Evolutionary conservation across 2,113 vertebrate genomes (phyloP).

Genomic region (Amia ocellicauda): DNA sequence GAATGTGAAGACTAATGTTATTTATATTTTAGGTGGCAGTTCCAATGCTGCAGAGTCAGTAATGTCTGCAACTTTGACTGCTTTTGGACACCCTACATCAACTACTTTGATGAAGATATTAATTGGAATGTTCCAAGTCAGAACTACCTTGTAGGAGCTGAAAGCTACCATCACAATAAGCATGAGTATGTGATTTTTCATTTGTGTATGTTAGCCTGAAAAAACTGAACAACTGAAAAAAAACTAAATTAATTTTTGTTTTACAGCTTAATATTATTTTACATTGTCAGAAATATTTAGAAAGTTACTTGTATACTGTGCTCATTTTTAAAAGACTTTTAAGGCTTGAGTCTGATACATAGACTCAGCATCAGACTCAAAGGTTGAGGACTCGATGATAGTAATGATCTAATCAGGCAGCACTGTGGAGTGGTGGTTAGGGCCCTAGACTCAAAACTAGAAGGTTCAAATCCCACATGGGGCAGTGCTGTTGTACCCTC

Average conservation of each 20-base stretch:
- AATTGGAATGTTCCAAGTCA: constrained; percentile 1
- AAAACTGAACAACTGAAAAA: no score
- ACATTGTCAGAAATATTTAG: no score
- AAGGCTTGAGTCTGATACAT: not conserved
- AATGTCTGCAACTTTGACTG: constrained; percentile 12
- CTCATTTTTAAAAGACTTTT: no score
- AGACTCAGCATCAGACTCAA: not conserved
- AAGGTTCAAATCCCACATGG: no score
- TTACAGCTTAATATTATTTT: no score
- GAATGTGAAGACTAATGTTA: no score
- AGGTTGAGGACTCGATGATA: not conserved
- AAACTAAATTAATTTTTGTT: no score
- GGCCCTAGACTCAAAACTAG: no score
- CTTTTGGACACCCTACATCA: constrained; percentile 25
- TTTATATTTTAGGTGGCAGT: constrained; percentile 24
- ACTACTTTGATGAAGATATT: constrained; percentile 25
- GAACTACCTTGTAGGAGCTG: constrained; percentile 15
- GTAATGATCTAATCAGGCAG: not conserved
- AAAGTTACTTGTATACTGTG: no score
- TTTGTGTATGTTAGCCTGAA: not conserved
- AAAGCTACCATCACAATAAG: constrained; percentile 17
- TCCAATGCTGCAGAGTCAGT: constrained; percentile 6
- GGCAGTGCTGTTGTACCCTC: no score
- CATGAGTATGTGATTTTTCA: constrained; percentile 20
- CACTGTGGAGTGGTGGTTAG: no score